Base-by-base conservation (phyloP, 2,888 invertebrate species). In the Euplagia quadripunctaria region DNA sequence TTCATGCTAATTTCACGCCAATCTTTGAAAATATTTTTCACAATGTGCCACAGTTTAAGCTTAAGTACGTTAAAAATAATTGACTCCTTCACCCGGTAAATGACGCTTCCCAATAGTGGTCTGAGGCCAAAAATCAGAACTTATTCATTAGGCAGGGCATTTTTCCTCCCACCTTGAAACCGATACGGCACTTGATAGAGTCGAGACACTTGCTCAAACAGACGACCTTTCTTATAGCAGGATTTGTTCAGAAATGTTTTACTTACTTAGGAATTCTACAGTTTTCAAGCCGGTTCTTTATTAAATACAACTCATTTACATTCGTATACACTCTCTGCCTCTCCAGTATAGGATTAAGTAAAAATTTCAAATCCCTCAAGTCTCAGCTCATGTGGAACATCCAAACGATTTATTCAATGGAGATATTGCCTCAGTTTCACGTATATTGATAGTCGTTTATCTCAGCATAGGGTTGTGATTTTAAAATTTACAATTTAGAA, bases 321-420 rank as follows among this genome's bases (percentile, higher is more conserved):
- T 41, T 51, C 51, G 41, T 11, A 11, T 51, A 41, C 49, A 17
- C 51, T 17, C 51, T 31, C 41, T 9, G 66, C 51, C 66, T 66
- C 20, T 66, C 49, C 31, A 31, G 11, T 41, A 51, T 31, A 66
- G 17, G 31, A 31, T 31, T 51, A 16, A 66, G 31, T 66, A 51
- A 17, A 51, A 31, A 9, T 51, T 31, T 67, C 75, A 55, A 55
- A 55, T 73, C 74, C 2, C 31, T 31, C 31, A 31, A 31, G 31
- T 68, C 72, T 71, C 73, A 70, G 61, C 78, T 81, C 81, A 83
- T 81, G 78, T 83, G 83, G 43, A 70, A 85, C 83, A 85, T 81
- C 84, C 81, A 84, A 84, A 84, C 90, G 89, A 92, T 93, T 93
- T 93, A 93, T 94, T 92, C 91, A 94, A 93, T 92, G 90, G 88